These are phyloP conservation scores for human (Homo sapiens) DNA, from an alignment of 2,113 vertebrate species.

Conservation along the genomic window GRCh38 chrX:28433501-28434000, in stretches of 20 bases:
- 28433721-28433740: not conserved
- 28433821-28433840: not conserved
- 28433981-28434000: not conserved
- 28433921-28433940: not conserved
- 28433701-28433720: not conserved
- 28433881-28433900: not conserved
- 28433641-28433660: not conserved
- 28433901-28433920: not conserved
- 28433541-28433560: not conserved
- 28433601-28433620: not conserved
- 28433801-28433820: not conserved
- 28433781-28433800: not conserved
- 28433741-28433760: not conserved
- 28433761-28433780: not conserved
- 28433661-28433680: not conserved
- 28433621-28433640: not conserved
- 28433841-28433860: not conserved
- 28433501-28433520: not conserved
- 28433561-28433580: not conserved
- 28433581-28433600: not conserved
- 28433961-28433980: not conserved
- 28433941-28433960: not conserved
- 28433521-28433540: not conserved
- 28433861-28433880: conserved; percentile 36
- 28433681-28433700: not conserved